Base-by-base conservation (phyloP, 2,113 vertebrate species). In the Capra hircus region DNA sequence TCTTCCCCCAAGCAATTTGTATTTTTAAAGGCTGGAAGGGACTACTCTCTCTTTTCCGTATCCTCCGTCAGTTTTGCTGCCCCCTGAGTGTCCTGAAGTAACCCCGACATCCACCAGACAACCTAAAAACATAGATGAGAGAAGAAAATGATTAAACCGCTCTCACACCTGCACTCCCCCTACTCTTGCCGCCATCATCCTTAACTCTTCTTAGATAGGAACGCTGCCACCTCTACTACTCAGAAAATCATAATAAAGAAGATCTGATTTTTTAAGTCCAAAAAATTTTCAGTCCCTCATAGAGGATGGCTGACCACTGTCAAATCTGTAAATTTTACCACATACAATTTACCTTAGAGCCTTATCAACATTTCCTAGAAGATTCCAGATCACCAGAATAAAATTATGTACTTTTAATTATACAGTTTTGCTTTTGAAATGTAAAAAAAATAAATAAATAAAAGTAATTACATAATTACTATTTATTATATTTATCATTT, bases 311-410 rank as follows among this genome's bases (percentile, higher is more conserved):
- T 91, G n/a, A 50, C 33, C 64, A 91, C 50, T 74, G n/a, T 87
- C 77, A 88, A 80, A 83, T 90, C 81, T n/a, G 21, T n/a, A 95
- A 90, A 91, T 90, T 88, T 92, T 59, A 81, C 33, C 27, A 64
- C n/a, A 81, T 1, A 80, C 50, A 94, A 74, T 81, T 96, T 88
- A 57, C 85, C 33, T 52, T 90, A 62, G 10, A 93, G 27, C 4
- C 40, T 95, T 48, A 59, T 74, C 21, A 55, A 64, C 60, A 92
- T 85, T 97, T 96, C 90, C 78, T 78, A 88, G 45, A 97, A 90
- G 27, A 95, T 59, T 85, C 77, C 33, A 74, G 5, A 48, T 88
- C 8, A 67, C 17, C 91, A 89, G 55, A 19, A 55, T 93, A 92
- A 81, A 59, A 55, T 33, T 77, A 4, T 36, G 36, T 60, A 30